Percentiles rank a stretch among this genome's conserved stretches.
These are phyloP conservation scores for Actinia equina DNA, from an alignment of 64 coral and sea anemone genomes.

Conservation along the genomic window DNA sequence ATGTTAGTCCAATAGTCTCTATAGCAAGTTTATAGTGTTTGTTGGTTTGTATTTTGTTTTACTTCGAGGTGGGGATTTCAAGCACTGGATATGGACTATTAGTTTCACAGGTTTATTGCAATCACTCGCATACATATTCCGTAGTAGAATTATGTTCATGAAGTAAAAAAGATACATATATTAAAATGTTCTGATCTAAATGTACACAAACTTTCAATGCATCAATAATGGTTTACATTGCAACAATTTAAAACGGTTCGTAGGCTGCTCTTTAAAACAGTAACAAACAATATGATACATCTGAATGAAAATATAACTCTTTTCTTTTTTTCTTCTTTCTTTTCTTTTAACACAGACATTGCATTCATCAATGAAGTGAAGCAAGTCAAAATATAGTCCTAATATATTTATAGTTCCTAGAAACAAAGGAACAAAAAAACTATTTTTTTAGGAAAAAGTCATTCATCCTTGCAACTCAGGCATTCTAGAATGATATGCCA, in stretches of 20 bases:
- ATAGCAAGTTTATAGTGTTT: background rate
- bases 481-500: slow-evolving; percentile 1
- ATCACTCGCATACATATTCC: slow-evolving; percentile 3
- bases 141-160: slow-evolving; percentile 16
- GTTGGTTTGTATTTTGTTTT: slow-evolving; percentile 3
- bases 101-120: background rate
- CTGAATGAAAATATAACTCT: slow-evolving; percentile 12
- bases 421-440: background rate
- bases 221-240: slow-evolving; percentile 21
- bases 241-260: background rate
- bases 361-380: slow-evolving; percentile 13
- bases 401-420: background rate
- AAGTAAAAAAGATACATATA: slow-evolving; percentile 4
- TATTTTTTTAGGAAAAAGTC: slow-evolving; percentile 2
- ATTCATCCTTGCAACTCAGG: background rate
- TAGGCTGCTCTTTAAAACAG: slow-evolving; percentile 4
- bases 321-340: slow-evolving; percentile 6
- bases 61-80: slow-evolving; percentile 17
- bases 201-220: background rate
- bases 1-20: slow-evolving; percentile 10
- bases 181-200: slow-evolving; percentile 9
- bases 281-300: slow-evolving; percentile 11
- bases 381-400: slow-evolving; percentile 3
- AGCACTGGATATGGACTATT: slow-evolving; percentile 9
- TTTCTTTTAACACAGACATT: background rate